Conservation (phyloP, 2,113 vertebrate genomes). For the Psittacula cyanocephala region DNA sequence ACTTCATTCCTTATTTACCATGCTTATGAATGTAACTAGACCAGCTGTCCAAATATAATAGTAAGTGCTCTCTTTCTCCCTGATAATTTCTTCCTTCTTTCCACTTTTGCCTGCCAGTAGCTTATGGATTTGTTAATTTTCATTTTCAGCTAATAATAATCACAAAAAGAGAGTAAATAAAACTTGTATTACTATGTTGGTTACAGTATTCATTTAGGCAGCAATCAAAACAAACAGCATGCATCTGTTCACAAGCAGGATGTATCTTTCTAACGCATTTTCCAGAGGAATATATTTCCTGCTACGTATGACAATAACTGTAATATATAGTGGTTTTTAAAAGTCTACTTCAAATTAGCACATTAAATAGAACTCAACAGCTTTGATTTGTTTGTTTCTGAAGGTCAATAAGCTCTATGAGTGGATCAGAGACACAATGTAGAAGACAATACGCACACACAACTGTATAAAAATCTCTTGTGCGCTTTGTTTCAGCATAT, state of each 20-base stretch:
- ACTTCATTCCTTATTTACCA: neutral
- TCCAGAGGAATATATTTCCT: neutral
- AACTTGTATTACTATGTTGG: neutral
- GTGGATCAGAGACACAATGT: neutral
- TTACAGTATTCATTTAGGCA: neutral
- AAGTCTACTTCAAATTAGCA: neutral
- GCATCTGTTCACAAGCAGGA: neutral
- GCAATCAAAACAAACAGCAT: neutral
- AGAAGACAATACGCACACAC: neutral
- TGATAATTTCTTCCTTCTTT: neutral
- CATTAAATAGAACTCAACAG: neutral
- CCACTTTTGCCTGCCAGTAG: neutral
- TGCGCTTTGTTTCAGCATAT: neutral
- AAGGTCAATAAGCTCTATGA: neutral
- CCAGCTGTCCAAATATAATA: neutral
- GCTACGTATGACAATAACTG: neutral
- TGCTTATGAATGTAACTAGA: neutral
- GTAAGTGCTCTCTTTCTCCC: neutral
- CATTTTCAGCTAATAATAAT: neutral
- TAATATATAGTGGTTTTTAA: neutral
- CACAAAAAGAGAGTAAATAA: neutral
- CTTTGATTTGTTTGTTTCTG: neutral
- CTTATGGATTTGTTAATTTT: neutral
- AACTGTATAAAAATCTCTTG: neutral
- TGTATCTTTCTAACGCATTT: neutral